A percentile compares a stretch with the other conserved stretches of the same genome.
Conservation (phyloP, 2,888 invertebrate genomes). For the Podabrus alpinus region DNA sequence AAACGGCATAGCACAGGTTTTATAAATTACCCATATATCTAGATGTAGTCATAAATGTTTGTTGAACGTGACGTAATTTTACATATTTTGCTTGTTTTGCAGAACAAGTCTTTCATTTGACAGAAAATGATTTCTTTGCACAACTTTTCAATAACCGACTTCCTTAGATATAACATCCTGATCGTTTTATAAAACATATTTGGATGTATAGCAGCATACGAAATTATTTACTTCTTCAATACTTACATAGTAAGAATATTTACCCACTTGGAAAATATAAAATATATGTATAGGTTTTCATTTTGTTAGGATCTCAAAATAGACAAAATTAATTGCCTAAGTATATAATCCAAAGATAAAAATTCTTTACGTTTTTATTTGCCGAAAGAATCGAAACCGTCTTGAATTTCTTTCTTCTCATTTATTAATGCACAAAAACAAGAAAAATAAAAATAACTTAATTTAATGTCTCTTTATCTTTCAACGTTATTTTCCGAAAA, state of each 20-base stretch:
- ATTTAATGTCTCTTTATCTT: conserved; percentile 4
- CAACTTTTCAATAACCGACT: not conserved
- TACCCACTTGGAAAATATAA: not conserved
- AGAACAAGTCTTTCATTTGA: conserved; percentile 4
- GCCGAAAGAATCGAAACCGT: not conserved
- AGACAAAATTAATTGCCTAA: not conserved
- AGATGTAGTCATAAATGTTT: conserved; percentile 37
- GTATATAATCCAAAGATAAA: not conserved
- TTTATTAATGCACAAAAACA: not conserved
- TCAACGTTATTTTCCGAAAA: conserved; percentile 6
- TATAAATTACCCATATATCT: conserved; percentile 42
- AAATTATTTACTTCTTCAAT: not conserved
- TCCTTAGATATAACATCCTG: not conserved
- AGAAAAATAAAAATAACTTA: not conserved
- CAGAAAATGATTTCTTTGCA: not conserved
- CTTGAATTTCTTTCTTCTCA: not conserved
- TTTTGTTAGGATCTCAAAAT: not conserved
- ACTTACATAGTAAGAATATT: not conserved
- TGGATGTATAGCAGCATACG: not conserved
- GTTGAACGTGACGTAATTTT: conserved; percentile 32
- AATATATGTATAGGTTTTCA: not conserved
- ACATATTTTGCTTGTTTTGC: conserved; percentile 20
- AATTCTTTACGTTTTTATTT: not conserved
- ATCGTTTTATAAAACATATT: not conserved
- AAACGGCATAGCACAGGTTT: conserved; percentile 36